Conservation (phyloP, 2,797 vertebrate genomes). For the Sebastes baramenuke region DNA sequence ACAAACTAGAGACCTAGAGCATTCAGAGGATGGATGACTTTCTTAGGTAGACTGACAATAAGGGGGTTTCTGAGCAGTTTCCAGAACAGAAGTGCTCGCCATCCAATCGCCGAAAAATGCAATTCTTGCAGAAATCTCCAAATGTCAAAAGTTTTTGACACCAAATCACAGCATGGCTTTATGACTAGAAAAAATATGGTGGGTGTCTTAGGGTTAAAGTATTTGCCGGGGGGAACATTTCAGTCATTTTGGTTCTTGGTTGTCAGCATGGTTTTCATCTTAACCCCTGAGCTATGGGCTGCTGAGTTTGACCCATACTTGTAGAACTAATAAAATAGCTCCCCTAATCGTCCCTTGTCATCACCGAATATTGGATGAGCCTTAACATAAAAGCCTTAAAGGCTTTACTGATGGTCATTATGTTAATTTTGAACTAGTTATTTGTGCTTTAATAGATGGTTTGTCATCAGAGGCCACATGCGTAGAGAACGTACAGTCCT, state of each 20-base stretch:
- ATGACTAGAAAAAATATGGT: no score
- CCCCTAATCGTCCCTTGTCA: background rate
- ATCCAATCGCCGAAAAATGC: no score
- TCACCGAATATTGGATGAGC: background rate
- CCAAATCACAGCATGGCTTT: no score
- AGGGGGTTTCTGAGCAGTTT: no score
- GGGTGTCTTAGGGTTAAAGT: no score
- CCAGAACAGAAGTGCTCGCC: no score
- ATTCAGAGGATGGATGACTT: no score
- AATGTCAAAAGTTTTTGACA: no score
- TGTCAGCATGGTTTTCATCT: background rate
- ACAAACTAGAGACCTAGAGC: no score
- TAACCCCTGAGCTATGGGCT: background rate
- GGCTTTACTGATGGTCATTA: background rate
- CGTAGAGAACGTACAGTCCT: background rate
- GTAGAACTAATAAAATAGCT: background rate
- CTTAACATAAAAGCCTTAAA: background rate
- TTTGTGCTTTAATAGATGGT: conserved; percentile 7
- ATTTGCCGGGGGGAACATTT: no score
- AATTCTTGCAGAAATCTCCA: no score
- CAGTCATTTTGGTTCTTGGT: background rate
- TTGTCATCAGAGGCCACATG: background rate
- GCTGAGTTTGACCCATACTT: background rate
- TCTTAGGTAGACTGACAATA: no score
- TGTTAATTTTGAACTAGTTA: conserved; percentile 6